These are phyloP conservation scores for Petrosia ficiformis DNA, from an alignment of 37 sponge, comb jelly and placozoan genomes.

Conservation along the genomic window DNA sequence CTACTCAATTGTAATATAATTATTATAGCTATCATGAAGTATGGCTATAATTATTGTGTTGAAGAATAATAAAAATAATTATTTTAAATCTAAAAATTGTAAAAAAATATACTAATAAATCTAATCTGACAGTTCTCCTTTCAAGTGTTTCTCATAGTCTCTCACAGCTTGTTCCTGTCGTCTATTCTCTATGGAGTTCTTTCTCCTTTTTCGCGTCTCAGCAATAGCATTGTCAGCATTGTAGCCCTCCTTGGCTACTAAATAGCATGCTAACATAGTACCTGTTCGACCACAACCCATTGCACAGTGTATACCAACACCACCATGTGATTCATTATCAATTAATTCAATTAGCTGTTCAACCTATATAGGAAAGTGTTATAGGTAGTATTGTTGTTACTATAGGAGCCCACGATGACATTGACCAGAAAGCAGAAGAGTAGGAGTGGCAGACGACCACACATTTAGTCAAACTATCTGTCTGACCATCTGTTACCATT, in stretches of 20 bases:
- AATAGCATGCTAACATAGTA: conserved; percentile 61
- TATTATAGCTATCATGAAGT: no score
- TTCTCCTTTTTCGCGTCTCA: conserved; percentile 31
- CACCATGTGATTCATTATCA: background rate
- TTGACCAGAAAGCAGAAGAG: no score
- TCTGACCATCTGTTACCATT: no score
- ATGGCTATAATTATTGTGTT: no score
- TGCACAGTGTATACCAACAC: conserved; percentile 52
- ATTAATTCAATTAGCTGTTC: background rate
- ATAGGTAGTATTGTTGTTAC: no score
- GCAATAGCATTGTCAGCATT: conserved; percentile 43
- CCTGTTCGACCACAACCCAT: conserved; percentile 59
- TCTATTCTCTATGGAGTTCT: conserved; percentile 36
- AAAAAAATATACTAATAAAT: background rate
- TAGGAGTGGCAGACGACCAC: no score
- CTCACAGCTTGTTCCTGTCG: conserved; percentile 32
- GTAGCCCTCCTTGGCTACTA: conserved; percentile 49
- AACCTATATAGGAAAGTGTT: no score
- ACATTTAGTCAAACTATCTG: no score
- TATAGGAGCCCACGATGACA: no score
- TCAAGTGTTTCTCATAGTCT: conserved; percentile 17
- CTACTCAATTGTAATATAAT: no score
- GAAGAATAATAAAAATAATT: no score
- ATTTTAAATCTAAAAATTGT: no score
- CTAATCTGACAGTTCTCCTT: background rate